Evolutionary conservation across 2,797 vertebrate genomes (phyloP), one percentile per base, ranked within the genome.

Genomic region (Scolopax rusticola): DNA sequence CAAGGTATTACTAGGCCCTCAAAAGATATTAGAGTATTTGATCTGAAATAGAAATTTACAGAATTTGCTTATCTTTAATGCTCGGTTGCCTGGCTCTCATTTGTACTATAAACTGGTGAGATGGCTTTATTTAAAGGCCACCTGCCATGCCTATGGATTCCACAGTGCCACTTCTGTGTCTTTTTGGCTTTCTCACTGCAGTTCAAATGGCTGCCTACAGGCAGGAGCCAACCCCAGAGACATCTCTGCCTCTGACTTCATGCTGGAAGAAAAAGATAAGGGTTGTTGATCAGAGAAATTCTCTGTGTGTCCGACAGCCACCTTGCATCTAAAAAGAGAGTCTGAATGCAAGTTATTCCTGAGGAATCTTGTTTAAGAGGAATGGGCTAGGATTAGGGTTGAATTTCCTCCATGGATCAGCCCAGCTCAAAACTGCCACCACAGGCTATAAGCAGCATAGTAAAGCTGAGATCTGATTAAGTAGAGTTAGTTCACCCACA

Each of bases 121-220:
- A 60, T 48, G 33, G 71, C 23, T 89, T 75, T 79, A 70, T 74
- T 63, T 89, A 51, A 79, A 74, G 64, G 67, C 60, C 30, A 53
- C 47, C 60, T 4, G 8, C 47, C 12, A 7, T 54, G 61, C 51
- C 85, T 64, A 53, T 79, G 84, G 59, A 82, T 84, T 70, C 87
- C 53, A 78, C 47, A 38, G 40, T 8, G 20, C 27, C 28, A 43
- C 47, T 87, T 74, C 70, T 74, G 41, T 4, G 1, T 33, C 84
- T 10, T 0, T 53, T 0, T 53, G 86, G 51, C 48, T 60, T 63
- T 63, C 41, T 79, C 81, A 18, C 11, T 5, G 48, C 0, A 0
- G 45, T 43, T 89, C 54, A n/a, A 45, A 65, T 3, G 47, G 71
- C 70, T 86, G 76, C 70, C 50, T 41, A 51, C 60, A 73, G 77